Percentiles rank a stretch among this genome's conserved stretches.
phyloP scores from a whole-genome alignment of 2,888 invertebrate genomes.

The Nomada flava region DNA sequence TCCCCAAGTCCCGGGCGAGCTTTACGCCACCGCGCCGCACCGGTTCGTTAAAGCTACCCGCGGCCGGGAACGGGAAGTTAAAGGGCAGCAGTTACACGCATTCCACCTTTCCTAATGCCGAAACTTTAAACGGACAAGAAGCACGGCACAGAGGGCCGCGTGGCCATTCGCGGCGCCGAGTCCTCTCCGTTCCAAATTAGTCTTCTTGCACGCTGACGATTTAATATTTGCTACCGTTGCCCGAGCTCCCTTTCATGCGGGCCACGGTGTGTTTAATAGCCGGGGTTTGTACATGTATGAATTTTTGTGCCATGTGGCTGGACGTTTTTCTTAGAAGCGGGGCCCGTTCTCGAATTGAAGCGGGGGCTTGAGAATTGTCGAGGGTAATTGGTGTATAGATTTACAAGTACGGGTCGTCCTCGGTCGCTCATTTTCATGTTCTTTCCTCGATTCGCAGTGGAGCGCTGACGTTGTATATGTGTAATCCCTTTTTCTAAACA shows the following conservation, averaged over 20 bases:
- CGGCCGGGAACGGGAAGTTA: slow-evolving; percentile 52
- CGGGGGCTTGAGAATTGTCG: too few species aligned
- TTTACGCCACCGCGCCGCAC: slow-evolving; percentile 39
- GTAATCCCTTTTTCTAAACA: neutral
- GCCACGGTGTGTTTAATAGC: neutral
- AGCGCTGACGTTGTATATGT: neutral
- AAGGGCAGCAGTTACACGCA: slow-evolving; percentile 61
- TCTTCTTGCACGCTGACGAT: slow-evolving; percentile 50
- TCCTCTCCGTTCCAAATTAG: slow-evolving; percentile 38
- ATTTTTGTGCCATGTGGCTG: neutral
- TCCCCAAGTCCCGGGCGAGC: slow-evolving; percentile 28
- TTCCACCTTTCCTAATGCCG: slow-evolving; percentile 58
- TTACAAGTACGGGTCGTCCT: too few species aligned
- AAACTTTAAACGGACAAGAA: slow-evolving; percentile 57
- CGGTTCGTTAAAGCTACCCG: slow-evolving; percentile 63
- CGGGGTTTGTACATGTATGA: neutral
- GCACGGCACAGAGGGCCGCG: slow-evolving; percentile 20
- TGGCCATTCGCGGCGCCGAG: slow-evolving; percentile 35
- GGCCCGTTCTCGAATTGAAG: too few species aligned
- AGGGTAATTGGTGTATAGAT: too few species aligned
- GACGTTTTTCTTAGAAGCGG: too few species aligned
- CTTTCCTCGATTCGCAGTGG: neutral
- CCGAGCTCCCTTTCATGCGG: neutral
- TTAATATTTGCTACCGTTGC: slow-evolving; percentile 41
- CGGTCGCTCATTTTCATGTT: neutral